Base-by-base conservation (phyloP, 92 coral and sea anemone species). In the Umimayanthus kanabou region DNA sequence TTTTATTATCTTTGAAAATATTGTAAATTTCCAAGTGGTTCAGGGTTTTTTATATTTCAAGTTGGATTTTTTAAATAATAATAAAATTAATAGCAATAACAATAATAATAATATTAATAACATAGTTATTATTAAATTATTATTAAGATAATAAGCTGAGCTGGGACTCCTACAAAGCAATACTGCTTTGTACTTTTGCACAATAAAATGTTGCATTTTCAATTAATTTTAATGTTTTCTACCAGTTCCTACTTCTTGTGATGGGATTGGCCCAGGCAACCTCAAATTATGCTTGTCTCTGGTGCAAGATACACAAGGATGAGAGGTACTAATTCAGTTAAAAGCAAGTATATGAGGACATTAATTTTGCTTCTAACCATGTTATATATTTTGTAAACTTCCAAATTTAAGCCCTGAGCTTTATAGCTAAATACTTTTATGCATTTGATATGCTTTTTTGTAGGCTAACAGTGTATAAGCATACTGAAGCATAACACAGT, bases 241-340 rank as follows among this genome's bases (percentile, higher is more conserved):
- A 73, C 40, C 42, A 73, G 78, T 33, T 73, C 40, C 79, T 74
- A 74, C 80, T 37, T 76, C 80, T 76, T 76, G 80, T 76, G 79
- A 74, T 26, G 40, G 22, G 79, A 26, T 74, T 74, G 79, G 40
- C 79, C 22, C 79, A 13, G 45, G 79, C 79, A 26, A 74, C 79
- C 1, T 74, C 79, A 26, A 74, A 26, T 33, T 33, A 33, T 0
- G 37, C 37, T 0, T 33, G 37, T 33, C 37, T 33, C 37, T 33
- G 37, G 37, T 33, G 37, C 37, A 33, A 33, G 37, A 33, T 33
- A 33, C 37, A 33, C 37, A 33, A 33, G 37, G 37, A 33, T 74
- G 28, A 20, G 79, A 37, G 9, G n/a, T 37, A 7, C 43, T 74
- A 6, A 73, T 73, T 67, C 73, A 67, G 73, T 67, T 67, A 67